Evolutionary conservation across 2,888 invertebrate genomes (phyloP).

Genomic region (Rhagophthalmus giganteus): DNA sequence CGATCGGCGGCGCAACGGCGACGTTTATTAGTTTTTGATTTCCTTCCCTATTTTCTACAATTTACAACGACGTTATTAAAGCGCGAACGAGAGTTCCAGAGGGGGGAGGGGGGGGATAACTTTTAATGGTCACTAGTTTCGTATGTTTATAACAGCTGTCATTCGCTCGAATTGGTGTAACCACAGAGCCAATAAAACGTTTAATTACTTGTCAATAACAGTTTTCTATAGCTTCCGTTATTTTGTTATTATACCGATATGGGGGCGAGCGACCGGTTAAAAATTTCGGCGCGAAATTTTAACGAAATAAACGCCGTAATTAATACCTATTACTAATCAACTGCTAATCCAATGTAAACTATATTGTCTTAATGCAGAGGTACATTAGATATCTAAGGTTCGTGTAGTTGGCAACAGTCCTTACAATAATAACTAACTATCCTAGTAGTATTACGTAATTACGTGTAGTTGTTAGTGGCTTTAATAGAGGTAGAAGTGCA

Average conservation of each 20-base stretch:
- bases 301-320: too few species aligned
- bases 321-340: too few species aligned
- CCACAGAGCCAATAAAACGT: constrained; percentile 46
- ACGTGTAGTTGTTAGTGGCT: constrained; percentile 39
- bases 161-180: constrained; percentile 37
- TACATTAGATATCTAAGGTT: too few species aligned
- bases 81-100: constrained; percentile 6
- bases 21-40: too few species aligned
- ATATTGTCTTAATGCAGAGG: too few species aligned
- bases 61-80: constrained; percentile 4
- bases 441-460: constrained; percentile 24
- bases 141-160: constrained; percentile 43
- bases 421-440: constrained; percentile 17
- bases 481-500: constrained; percentile 53
- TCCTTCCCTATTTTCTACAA: not conserved
- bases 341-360: too few species aligned
- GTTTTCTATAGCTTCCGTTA: constrained; percentile 46
- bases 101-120: constrained; percentile 14
- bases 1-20: too few species aligned
- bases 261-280: too few species aligned
- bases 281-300: too few species aligned
- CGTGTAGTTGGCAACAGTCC: constrained; percentile 26
- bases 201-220: constrained; percentile 51
- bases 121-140: constrained; percentile 41
- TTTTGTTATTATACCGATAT: constrained; percentile 31